Evolutionary conservation across 2,113 vertebrate genomes (phyloP).

Genomic region (Trogon surrucura): DNA sequence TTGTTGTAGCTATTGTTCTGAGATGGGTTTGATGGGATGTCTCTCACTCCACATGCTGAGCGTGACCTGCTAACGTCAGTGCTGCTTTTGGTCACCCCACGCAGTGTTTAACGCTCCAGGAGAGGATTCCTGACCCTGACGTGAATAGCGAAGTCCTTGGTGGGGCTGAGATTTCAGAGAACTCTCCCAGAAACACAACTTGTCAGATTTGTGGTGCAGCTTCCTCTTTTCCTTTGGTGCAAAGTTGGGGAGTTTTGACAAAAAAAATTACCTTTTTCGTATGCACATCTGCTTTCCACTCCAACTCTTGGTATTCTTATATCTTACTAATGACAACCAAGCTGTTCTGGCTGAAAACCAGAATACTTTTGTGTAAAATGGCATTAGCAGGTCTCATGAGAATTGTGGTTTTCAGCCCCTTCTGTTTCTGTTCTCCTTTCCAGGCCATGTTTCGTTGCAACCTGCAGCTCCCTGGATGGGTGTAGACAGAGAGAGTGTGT

Average conservation of each 20-base stretch:
- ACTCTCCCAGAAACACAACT: background rate
- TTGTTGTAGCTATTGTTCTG: background rate
- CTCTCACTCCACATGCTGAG: background rate
- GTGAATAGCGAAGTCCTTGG: background rate
- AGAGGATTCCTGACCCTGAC: background rate
- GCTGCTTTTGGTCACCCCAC: background rate
- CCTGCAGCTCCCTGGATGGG: background rate
- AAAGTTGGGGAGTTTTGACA: background rate
- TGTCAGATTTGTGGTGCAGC: background rate
- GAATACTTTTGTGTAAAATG: background rate
- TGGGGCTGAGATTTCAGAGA: background rate
- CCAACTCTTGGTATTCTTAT: background rate
- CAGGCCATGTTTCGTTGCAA: background rate
- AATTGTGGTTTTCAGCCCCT: background rate
- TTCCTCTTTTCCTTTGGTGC: background rate
- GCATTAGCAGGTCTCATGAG: background rate
- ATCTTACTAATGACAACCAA: background rate
- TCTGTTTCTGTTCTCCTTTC: background rate
- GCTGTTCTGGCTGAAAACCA: conserved; percentile 13
- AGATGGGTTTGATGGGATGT: background rate
- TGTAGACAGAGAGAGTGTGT: background rate
- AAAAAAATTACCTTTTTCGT: background rate
- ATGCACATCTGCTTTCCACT: background rate
- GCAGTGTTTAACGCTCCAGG: background rate
- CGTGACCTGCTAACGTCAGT: background rate